Base-by-base conservation (phyloP, 2,797 vertebrate species). In the Parauchenoglanis ngamensis region DNA sequence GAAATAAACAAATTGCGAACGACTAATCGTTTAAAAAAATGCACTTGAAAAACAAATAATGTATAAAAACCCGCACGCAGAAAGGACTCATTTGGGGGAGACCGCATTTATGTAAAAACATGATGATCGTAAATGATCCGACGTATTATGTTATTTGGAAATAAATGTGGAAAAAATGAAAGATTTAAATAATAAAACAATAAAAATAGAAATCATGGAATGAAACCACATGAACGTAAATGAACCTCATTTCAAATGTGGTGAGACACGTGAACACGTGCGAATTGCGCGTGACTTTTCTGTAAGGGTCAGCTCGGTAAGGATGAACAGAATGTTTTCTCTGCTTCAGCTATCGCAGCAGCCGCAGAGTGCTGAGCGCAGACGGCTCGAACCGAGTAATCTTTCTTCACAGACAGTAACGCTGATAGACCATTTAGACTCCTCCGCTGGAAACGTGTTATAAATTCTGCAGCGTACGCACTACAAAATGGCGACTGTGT, bases 371-470 rank as follows among this genome's bases (percentile, higher is more conserved):
- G 81, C 68, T 86, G 88, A 86, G 75, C 25, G 19, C 67, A 35
- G 76, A 61, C 31, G 72, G 59, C 56, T 70, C 44, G 19, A 77
- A 82, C 63, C 54, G 68, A 54, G 56, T 65, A 63, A 88, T 89
- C 84, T 67, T 88, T 84, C 77, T 65, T 85, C 84, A 82, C 56
- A 85, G 86, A 85, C 87, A 86, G 85, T 59, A 85, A 89, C 87
- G 87, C 85, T 87, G 84, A 88, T 77, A 80, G 87, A 83, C 84
- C 65, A 67, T 85, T 89, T 80, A 77, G 68, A 87, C 85, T 75
- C 65, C 63, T 56, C 79, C 68, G 17, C 85, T 77, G 63, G 83
- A 86, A 82, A 31, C 87, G 68, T 54, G 54, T 76, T 88, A 44
- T 78, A 88, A 82, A 80, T 81, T 85, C 76, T 5, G 63, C 86